Base-by-base conservation (phyloP, 2,113 vertebrate genomes). In the Nycticebus coucang region DNA sequence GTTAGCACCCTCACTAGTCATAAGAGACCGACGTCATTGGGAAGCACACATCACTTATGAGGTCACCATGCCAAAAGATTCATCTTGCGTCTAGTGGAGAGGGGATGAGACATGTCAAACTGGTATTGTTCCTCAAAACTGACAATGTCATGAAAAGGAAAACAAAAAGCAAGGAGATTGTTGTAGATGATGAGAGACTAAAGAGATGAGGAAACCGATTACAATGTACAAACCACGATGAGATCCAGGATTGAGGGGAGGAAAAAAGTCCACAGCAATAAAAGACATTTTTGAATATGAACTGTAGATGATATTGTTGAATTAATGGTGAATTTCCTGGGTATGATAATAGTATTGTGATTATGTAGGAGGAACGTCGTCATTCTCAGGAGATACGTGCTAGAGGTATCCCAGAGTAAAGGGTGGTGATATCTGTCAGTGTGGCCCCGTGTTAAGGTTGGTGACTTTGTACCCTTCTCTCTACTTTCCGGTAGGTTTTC, bases 171-270 rank as follows among this genome's bases (percentile, higher is more conserved):
- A 69, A 82, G 18, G 24, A 71, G 41, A 37, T 11, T 30, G 13
- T 33, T 66, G 33, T 24, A 26, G 53, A 84, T 30, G 2, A 11
- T 22, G 84, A 60, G 59, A 60, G 35, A 77, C 72, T 4, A 15
- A 60, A n/a, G 53, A 92, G 62, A 77, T 1, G 1, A 33, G 6
- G 35, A 53, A 17, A 64, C 41, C 45, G 28, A 50, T 59, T 30
- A 13, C 0, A 1, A 57, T 28, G 19, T 1, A 24, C 14, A 14
- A 57, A 64, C 11, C 37, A 22, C 2, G 50, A n/a, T 33, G 37
- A 28, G 50, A 35, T 15, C 59, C 68, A 64, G 28, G 2, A 37
- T 3, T 26, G 33, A 30, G 33, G 22, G 7, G 1, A 24, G 7
- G 13, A 11, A 4, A 10, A 6, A 45, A 17, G 14, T 28, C 66